Percentiles rank a stretch among this genome's conserved stretches.
phyloP scores from a whole-genome alignment of 2,888 invertebrate genomes.

The Drosophila nigritarsus region DNA sequence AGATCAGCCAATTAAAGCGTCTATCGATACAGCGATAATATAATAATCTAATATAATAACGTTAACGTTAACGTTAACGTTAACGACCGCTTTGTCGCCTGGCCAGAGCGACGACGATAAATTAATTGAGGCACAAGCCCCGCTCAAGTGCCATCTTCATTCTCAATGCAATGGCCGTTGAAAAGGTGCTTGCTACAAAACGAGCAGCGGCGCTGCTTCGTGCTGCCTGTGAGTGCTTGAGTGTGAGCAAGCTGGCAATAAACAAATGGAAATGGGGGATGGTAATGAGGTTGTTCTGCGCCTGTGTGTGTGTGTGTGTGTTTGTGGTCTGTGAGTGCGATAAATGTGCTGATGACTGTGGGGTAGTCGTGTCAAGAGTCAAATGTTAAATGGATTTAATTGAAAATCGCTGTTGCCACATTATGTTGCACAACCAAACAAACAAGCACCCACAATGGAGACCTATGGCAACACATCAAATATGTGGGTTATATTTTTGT shows the following conservation, averaged over 20 bases:
- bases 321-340: conserved; percentile 25
- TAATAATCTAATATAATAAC: not conserved
- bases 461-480: conserved; percentile 49
- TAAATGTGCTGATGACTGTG: conserved; percentile 43
- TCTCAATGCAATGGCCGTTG: conserved; percentile 53
- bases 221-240: conserved; percentile 1
- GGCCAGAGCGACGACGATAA: conserved; percentile 22
- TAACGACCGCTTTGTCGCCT: conserved; percentile 48
- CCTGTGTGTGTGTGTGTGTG: conserved; percentile 13
- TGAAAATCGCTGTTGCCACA: conserved; percentile 68
- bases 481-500: conserved; percentile 41
- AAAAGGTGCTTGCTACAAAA: conserved; percentile 62
- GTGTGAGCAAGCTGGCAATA: conserved; percentile 38
- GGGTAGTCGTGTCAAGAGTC: conserved; percentile 56
- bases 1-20: conserved; percentile 13
- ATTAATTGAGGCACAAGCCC: conserved; percentile 39
- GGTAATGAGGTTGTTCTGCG: conserved; percentile 48
- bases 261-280: conserved; percentile 51
- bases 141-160: conserved; percentile 51
- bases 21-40: conserved; percentile 25
- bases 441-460: conserved; percentile 14
- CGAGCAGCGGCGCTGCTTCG: conserved; percentile 45
- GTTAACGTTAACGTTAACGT: conserved; percentile 4
- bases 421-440: conserved; percentile 70
- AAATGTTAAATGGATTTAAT: conserved; percentile 70